These are phyloP conservation scores for Hexactinellida sp. DNA, from an alignment of 37 sponge, comb jelly and placozoan species.

Conservation along the genomic window DNA sequence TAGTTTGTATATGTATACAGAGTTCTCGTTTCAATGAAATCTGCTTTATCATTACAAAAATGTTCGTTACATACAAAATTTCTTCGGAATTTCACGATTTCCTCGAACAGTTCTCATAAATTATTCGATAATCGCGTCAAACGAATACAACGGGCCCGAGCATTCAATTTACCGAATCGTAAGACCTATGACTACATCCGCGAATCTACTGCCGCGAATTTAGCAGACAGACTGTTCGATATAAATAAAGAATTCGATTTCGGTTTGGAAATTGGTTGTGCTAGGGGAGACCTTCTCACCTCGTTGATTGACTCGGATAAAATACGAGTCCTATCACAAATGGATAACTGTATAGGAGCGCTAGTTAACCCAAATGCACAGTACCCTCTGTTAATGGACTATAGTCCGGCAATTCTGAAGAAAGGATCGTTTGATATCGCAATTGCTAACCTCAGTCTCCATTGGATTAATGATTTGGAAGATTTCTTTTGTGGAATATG, in stretches of 20 bases:
- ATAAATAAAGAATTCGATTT: neutral
- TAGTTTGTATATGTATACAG: too few species aligned
- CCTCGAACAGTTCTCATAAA: neutral
- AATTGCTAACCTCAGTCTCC: conserved; percentile 36
- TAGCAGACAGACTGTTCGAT: conserved; percentile 1
- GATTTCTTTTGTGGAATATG: conserved; percentile 45
- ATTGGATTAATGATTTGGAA: conserved; percentile 89
- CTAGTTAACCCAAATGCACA: neutral
- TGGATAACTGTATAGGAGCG: neutral
- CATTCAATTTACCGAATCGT: neutral
- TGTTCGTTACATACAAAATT: too few species aligned
- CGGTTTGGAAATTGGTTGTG: neutral
- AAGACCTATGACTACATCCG: neutral
- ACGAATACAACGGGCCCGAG: neutral
- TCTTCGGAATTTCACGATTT: neutral
- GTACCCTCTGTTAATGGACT: neutral
- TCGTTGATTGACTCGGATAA: neutral
- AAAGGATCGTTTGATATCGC: neutral
- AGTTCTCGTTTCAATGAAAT: too few species aligned
- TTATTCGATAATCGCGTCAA: neutral
- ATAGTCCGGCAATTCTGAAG: neutral
- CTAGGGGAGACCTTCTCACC: neutral
- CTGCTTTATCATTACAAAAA: too few species aligned
- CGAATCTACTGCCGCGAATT: neutral
- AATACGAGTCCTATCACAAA: neutral